These are phyloP conservation scores for Macrotus californicus DNA, from an alignment of 2,113 vertebrate species.

Conservation along the genomic window DNA sequence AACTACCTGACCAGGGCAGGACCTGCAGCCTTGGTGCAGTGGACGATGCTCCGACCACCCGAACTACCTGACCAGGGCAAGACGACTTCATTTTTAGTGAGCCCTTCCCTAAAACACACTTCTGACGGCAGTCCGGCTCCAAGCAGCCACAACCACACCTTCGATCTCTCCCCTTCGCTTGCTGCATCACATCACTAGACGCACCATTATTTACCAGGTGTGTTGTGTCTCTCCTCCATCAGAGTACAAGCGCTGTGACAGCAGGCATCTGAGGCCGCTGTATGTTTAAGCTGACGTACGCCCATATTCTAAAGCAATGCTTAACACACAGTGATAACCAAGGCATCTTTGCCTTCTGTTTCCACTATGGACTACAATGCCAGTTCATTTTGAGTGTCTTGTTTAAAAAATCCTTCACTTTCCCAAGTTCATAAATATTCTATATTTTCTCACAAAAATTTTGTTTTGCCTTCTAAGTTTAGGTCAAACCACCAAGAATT, in stretches of 20 bases:
- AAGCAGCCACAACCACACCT: neutral
- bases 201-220: neutral
- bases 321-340: neutral
- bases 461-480: neutral
- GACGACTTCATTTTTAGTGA: neutral
- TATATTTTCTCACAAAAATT: neutral
- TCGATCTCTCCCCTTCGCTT: neutral
- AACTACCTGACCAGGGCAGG: no score
- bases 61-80: no score
- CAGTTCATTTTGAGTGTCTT: neutral
- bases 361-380: neutral
- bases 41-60: no score
- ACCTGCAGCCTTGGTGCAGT: no score
- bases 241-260: neutral
- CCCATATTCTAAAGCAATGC: neutral
- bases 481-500: neutral
- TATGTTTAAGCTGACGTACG: neutral
- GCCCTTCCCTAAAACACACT: neutral
- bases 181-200: neutral
- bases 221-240: neutral
- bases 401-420: neutral
- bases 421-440: neutral
- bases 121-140: neutral
- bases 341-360: neutral
- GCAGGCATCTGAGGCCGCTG: neutral